These are phyloP conservation scores for Trichechus manatus DNA, from an alignment of 2,113 vertebrate genomes.

Conservation along the genomic window DNA sequence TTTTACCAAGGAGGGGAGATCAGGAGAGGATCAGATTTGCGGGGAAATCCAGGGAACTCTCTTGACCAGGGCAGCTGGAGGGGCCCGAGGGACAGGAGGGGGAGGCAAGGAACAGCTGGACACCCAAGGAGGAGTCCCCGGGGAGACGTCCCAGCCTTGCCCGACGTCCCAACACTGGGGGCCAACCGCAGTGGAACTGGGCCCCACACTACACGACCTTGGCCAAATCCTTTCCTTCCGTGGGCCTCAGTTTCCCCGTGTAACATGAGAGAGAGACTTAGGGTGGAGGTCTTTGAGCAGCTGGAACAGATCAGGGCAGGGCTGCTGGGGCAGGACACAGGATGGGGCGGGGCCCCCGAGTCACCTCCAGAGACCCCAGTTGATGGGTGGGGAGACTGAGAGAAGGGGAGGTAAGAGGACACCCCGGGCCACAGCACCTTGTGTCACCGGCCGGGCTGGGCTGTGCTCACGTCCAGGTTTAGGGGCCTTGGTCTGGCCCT, in stretches of 20 bases:
- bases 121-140: fast-evolving
- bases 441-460: fast-evolving
- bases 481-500: neutral
- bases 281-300: no score
- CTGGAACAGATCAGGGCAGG: no score
- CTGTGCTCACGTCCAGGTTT: fast-evolving
- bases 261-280: fast-evolving
- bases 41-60: fast-evolving
- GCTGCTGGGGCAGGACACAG: neutral
- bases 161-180: fast-evolving
- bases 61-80: neutral
- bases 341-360: neutral
- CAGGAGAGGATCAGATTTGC: neutral
- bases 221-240: neutral
- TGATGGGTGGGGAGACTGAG: fast-evolving
- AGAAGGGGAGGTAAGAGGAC: neutral
- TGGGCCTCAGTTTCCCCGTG: neutral
- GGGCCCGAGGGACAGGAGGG: neutral
- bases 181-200: neutral
- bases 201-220: neutral
- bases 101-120: fast-evolving
- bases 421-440: fast-evolving
- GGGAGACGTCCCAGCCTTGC: neutral
- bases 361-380: no score
- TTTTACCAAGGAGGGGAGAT: fast-evolving